Conservation (phyloP, 2,113 vertebrate genomes). For the Ceuthmochares aereus region DNA sequence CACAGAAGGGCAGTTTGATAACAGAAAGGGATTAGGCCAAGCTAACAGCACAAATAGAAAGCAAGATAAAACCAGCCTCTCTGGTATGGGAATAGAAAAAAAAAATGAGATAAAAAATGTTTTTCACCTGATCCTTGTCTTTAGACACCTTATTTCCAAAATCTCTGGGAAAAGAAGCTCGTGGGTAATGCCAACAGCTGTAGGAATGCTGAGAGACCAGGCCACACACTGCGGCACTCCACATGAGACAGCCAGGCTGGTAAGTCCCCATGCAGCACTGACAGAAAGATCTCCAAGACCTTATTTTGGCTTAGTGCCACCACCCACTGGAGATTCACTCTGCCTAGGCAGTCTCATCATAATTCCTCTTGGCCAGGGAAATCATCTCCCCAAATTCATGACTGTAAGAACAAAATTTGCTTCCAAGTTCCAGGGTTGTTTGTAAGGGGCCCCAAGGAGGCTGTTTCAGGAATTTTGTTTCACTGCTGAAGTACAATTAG, state of each 20-base stretch:
- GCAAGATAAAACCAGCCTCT: background rate
- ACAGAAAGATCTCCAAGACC: background rate
- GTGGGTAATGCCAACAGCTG: background rate
- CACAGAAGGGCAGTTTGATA: background rate
- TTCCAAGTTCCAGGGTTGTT: background rate
- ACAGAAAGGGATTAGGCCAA: background rate
- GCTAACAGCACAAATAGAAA: background rate
- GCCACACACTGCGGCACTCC: fast-evolving
- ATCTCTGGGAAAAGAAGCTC: background rate
- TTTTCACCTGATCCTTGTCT: background rate
- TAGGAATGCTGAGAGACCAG: background rate
- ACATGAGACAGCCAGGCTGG: background rate
- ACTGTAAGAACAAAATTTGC: background rate
- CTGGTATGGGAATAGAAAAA: background rate
- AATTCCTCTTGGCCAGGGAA: background rate
- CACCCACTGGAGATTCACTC: background rate
- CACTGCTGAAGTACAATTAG: background rate
- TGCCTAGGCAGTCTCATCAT: background rate
- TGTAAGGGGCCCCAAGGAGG: background rate
- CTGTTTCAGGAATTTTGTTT: background rate
- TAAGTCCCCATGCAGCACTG: background rate
- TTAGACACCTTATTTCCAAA: background rate
- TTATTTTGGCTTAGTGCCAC: background rate
- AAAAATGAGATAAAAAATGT: background rate
- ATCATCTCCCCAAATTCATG: background rate